Base-by-base conservation (phyloP, 2,888 invertebrate genomes). In the Oscheius sp. region DNA sequence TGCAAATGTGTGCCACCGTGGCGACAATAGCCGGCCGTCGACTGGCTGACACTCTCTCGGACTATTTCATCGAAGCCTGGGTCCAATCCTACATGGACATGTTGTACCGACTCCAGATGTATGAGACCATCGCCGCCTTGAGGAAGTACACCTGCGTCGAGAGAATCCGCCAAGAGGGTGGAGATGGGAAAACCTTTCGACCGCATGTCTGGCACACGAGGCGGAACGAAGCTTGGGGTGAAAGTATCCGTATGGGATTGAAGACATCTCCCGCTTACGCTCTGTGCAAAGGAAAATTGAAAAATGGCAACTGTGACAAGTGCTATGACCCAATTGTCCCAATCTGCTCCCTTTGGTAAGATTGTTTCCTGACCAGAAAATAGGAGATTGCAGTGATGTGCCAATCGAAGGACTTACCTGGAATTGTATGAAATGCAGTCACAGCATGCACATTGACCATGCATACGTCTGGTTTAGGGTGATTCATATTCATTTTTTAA, bases 51-150 rank as follows among this genome's bases (percentile, higher is more conserved):
- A 74, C 69, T 6, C 56, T 80, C 0, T 77, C 76, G 56, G 72
- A 73, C n/a, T 75, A 73, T 25, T 76, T 76, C 1, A 73, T 78
- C 25, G 73, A 71, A 12, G 72, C 76, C 13, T 83, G 83, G 83
- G 73, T 78, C n/a, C 55, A 72, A 12, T 73, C 78, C 21, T 83
- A 83, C 70, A 69, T 77, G 53, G 83, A 79, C 35, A 83, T 83
- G 83, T 78, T 80, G 21, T 64, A 77, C 46, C 69, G 76, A 18
- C 70, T 80, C 1, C 78, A 79, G n/a, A 49, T 81, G 35, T 77
- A 58, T 64, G 49, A 69, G 0, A 74, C 76, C 0, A 70, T 70
- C 21, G 80, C 81, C 9, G 70, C 68, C 49, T 70, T 83, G 18
- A 43, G 72, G 25, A 83, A 83, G 69, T 77, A 74, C 63, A 73